Evolutionary conservation across 1,140 invertebrate genomes (phyloP).

Genomic region (Halotydeus destructor): DNA sequence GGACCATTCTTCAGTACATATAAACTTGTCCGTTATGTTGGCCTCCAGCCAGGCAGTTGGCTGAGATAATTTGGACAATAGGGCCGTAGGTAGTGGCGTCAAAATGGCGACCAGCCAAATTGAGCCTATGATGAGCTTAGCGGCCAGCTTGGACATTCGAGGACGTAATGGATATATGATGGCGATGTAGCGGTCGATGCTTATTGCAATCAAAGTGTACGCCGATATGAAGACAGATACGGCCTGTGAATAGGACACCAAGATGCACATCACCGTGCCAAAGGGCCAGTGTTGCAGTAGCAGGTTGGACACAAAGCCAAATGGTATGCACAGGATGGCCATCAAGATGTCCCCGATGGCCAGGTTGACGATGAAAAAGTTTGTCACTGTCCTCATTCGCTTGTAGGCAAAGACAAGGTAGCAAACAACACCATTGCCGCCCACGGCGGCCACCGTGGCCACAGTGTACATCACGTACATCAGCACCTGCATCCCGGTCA

Average conservation of each 20-base stretch:
- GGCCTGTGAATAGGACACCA: slow-evolving; percentile 43
- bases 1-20: slow-evolving; percentile 15
- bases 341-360: slow-evolving; percentile 64
- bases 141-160: slow-evolving; percentile 45
- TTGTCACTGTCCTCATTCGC: slow-evolving; percentile 64
- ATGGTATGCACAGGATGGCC: slow-evolving; percentile 61
- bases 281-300: slow-evolving; percentile 64
- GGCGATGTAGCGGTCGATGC: slow-evolving; percentile 38
- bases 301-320: slow-evolving; percentile 50
- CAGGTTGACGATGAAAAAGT: slow-evolving; percentile 64
- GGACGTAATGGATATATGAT: slow-evolving; percentile 67
- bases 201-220: slow-evolving; percentile 38
- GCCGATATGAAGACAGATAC: slow-evolving; percentile 31
- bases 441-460: slow-evolving; percentile 46
- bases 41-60: slow-evolving; percentile 6
- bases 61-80: slow-evolving; percentile 32
- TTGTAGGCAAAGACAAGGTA: slow-evolving; percentile 52
- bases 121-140: slow-evolving; percentile 42
- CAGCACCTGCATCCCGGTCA: slow-evolving; percentile 19
- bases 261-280: slow-evolving; percentile 45
- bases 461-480: slow-evolving; percentile 48
- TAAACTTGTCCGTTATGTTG: slow-evolving; percentile 6
- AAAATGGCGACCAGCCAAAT: slow-evolving; percentile 55
- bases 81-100: slow-evolving; percentile 54
- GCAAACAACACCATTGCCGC: slow-evolving; percentile 58